These are phyloP conservation scores for Huso huso DNA, from an alignment of 2,797 vertebrate genomes.

Conservation along the genomic window DNA sequence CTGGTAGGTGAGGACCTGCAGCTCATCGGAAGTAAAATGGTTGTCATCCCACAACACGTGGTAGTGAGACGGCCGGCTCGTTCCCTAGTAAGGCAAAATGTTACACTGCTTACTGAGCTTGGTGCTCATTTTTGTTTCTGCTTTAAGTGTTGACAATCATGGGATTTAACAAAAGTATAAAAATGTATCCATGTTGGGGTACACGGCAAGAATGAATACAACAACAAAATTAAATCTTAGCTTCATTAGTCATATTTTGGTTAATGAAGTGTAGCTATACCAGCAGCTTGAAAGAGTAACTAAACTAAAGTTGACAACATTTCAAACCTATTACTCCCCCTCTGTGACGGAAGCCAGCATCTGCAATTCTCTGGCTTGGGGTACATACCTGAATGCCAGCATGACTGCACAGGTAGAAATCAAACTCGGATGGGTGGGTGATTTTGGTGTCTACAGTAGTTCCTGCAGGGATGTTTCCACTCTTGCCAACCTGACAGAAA, in stretches of 20 bases:
- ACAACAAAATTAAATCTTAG: no score
- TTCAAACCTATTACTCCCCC: not conserved
- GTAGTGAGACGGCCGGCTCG: slow-evolving; percentile 95
- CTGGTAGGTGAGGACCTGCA: slow-evolving; percentile 97
- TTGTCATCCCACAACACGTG: slow-evolving; percentile 99
- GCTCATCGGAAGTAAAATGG: slow-evolving; percentile 93
- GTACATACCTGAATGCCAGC: slow-evolving; percentile 90
- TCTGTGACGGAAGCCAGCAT: no score
- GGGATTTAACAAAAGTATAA: not conserved
- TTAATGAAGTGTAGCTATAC: no score
- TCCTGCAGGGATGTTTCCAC: slow-evolving; percentile 96
- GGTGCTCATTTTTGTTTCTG: not conserved
- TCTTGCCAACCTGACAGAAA: slow-evolving; percentile 82
- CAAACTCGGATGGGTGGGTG: slow-evolving; percentile 96
- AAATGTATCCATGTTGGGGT: no score
- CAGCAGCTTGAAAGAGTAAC: no score
- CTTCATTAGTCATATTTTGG: no score
- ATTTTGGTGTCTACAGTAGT: slow-evolving; percentile 99
- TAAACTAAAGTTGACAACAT: no score
- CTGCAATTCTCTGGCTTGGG: no score
- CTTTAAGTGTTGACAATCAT: not conserved
- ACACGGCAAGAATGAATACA: no score
- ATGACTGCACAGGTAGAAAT: slow-evolving; percentile 97
- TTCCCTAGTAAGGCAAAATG: slow-evolving; percentile 61
- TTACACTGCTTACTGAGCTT: not conserved